A percentile compares a stretch with the other conserved stretches of the same genome.
phyloP scores from a whole-genome alignment of 2,888 invertebrate genomes.

The Ichneumon xanthorius region DNA sequence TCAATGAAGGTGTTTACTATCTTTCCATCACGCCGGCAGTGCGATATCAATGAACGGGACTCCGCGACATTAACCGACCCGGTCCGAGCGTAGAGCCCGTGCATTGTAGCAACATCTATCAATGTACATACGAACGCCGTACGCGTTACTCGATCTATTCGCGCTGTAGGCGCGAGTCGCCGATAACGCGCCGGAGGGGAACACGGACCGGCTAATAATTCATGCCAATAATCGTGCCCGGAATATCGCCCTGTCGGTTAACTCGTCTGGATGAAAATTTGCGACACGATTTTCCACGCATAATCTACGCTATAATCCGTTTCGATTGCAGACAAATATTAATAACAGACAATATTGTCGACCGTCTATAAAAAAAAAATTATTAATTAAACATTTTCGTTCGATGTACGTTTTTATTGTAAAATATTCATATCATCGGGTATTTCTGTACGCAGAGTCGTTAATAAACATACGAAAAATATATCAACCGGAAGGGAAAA shows the following conservation, averaged over 20 bases:
- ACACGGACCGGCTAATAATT: slow-evolving; percentile 33
- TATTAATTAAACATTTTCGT: neutral
- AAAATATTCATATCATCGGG: neutral
- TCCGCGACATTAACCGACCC: slow-evolving; percentile 67
- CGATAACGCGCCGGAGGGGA: neutral
- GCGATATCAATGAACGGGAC: slow-evolving; percentile 69
- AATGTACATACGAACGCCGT: neutral
- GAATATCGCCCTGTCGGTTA: slow-evolving; percentile 27
- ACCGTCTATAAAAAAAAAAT: neutral
- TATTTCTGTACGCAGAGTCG: neutral
- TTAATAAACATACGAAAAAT: slow-evolving; percentile 2
- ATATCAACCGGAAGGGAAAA: neutral
- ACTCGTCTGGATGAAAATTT: slow-evolving; percentile 36
- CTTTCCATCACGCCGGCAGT: slow-evolving; percentile 65
- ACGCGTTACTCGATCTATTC: neutral
- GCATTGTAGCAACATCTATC: slow-evolving; percentile 17
- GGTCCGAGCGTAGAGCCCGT: slow-evolving; percentile 14
- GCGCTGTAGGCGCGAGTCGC: slow-evolving; percentile 17
- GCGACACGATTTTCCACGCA: slow-evolving; percentile 9
- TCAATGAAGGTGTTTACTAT: slow-evolving; percentile 75
- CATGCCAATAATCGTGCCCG: slow-evolving; percentile 44
- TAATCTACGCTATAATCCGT: slow-evolving; percentile 25
- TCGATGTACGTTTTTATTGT: neutral
- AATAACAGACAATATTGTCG: neutral
- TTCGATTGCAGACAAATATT: neutral